Percentiles rank a stretch among this genome's conserved stretches.
These are phyloP conservation scores for Ridgeia piscesae DNA, from an alignment of 1,140 invertebrate genomes.

Conservation along the genomic window DNA sequence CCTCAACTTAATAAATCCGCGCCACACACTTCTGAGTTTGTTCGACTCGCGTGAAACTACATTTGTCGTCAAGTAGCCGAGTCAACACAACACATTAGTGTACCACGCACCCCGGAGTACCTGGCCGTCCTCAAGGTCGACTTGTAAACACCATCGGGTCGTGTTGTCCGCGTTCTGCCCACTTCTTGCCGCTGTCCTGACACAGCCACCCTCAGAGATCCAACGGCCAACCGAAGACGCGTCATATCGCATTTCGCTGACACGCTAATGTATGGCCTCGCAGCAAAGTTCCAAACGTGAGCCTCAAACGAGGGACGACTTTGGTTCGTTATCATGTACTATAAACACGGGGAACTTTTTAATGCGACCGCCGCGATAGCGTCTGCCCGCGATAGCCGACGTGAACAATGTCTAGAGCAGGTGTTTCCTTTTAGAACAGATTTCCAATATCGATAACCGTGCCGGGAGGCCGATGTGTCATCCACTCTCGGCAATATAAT, in stretches of 20 bases:
- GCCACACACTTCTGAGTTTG: not conserved
- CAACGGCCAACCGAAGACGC: not conserved
- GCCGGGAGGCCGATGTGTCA: not conserved
- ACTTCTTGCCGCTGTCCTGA: not conserved
- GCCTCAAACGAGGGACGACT: not conserved
- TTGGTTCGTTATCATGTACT: not conserved
- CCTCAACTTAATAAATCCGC: no score
- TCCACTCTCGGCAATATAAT: not conserved
- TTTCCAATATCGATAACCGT: not conserved
- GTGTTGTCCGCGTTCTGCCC: not conserved
- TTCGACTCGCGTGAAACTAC: not conserved
- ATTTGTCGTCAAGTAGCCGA: not conserved
- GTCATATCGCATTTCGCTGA: not conserved
- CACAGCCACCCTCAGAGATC: not conserved
- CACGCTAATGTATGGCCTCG: not conserved
- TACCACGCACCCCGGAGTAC: not conserved
- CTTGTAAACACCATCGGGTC: not conserved
- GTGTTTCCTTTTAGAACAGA: not conserved
- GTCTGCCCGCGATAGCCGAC: not conserved
- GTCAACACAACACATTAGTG: not conserved
- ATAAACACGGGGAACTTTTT: not conserved
- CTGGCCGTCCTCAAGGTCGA: not conserved
- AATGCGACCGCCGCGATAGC: not conserved
- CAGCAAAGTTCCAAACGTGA: not conserved
- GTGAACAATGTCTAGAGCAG: not conserved